phyloP scores from a whole-genome alignment of 92 coral and sea anemone species.

The Montipora capitata region DNA sequence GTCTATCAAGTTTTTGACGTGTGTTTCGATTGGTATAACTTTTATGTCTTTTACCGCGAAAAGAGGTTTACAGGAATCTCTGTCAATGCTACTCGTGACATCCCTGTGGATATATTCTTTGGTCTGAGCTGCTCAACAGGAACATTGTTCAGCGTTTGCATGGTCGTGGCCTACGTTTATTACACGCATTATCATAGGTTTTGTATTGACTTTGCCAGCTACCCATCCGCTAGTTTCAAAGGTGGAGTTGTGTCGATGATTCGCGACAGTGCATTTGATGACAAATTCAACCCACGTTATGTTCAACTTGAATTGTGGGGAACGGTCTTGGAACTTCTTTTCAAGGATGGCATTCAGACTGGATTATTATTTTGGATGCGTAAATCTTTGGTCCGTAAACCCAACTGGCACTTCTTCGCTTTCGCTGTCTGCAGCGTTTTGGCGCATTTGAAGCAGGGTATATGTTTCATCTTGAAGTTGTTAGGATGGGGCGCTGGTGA shows the following conservation, averaged over 20 bases:
- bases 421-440: background rate
- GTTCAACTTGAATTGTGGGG: conserved; percentile 2
- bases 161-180: conserved; percentile 19
- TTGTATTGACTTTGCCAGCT: background rate
- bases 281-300: background rate
- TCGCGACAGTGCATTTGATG: background rate
- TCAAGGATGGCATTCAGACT: conserved; percentile 17
- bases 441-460: conserved; percentile 1
- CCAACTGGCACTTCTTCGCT: background rate
- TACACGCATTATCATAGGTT: background rate
- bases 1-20: background rate
- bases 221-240: background rate
- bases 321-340: background rate
- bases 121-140: background rate
- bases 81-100: background rate
- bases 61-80: background rate
- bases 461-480: background rate
- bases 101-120: background rate
- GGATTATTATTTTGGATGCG: background rate
- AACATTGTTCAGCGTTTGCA: background rate
- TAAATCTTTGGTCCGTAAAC: background rate
- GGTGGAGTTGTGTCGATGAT: background rate
- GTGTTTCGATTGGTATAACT: background rate
- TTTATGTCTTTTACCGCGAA: background rate
- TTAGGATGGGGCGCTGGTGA: conserved; percentile 20